Percentiles rank a stretch among this genome's conserved stretches.
Conservation (phyloP, 2,888 invertebrate species). For the Phalera bucephala region DNA sequence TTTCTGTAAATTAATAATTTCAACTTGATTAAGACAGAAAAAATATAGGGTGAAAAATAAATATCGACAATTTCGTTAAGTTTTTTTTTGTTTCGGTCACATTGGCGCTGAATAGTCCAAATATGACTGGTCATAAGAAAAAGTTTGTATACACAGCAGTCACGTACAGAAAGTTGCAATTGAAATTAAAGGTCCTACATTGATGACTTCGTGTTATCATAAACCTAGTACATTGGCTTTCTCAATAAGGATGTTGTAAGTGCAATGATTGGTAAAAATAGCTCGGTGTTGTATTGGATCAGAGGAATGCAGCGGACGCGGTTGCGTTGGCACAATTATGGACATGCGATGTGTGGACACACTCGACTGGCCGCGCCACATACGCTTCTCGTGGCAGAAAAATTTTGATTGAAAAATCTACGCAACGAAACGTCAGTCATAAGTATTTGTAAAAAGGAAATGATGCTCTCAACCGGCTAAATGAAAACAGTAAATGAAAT, state of each 20-base stretch:
- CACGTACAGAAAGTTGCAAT: too few species aligned
- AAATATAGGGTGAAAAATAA: too few species aligned
- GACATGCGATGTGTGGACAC: slow-evolving; percentile 66
- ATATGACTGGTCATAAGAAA: too few species aligned
- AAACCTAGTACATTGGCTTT: too few species aligned
- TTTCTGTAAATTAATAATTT: slow-evolving; percentile 67
- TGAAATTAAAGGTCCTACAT: too few species aligned
- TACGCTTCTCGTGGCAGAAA: slow-evolving; percentile 49
- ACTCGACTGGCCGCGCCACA: slow-evolving; percentile 62
- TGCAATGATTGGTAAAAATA: slow-evolving; percentile 37
- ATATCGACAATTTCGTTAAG: too few species aligned
- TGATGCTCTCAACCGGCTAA: slow-evolving; percentile 43
- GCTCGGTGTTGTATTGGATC: slow-evolving; percentile 46
- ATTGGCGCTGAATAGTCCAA: too few species aligned
- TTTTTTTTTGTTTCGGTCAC: too few species aligned
- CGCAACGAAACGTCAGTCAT: slow-evolving; percentile 41
- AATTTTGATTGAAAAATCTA: slow-evolving; percentile 30
- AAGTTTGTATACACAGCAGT: too few species aligned
- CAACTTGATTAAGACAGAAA: not conserved
- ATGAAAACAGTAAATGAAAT: slow-evolving; percentile 35
- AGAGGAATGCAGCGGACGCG: slow-evolving; percentile 69
- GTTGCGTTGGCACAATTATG: slow-evolving; percentile 66
- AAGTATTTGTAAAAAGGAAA: slow-evolving; percentile 50
- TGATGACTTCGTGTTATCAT: too few species aligned
- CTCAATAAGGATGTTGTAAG: slow-evolving; percentile 33